These are phyloP conservation scores for Fragum whitleyi DNA, from an alignment of 2,888 invertebrate species.

Conservation along the genomic window DNA sequence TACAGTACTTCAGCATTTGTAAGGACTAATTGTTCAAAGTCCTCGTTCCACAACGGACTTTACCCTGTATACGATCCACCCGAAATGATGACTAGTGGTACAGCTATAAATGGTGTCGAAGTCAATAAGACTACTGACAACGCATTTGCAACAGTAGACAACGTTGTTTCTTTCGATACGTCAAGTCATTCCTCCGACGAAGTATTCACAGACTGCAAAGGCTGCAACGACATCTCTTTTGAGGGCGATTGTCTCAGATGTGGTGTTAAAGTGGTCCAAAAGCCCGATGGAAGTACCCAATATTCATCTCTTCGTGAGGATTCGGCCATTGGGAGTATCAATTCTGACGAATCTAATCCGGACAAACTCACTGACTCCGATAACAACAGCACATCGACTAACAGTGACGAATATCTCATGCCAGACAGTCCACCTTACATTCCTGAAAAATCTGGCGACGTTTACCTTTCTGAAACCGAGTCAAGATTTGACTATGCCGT, in stretches of 20 bases:
- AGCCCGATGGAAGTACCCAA: constrained; percentile 14
- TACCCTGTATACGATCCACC: constrained; percentile 27
- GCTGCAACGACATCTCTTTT: not conserved
- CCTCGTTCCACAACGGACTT: constrained; percentile 51
- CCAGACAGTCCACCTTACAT: constrained; percentile 41
- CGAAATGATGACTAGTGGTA: not conserved
- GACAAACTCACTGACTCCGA: constrained; percentile 19
- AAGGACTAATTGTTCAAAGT: constrained; percentile 12
- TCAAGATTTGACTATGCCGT: not conserved
- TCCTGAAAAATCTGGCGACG: not conserved
- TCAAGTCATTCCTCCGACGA: constrained; percentile 44
- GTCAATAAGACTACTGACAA: not conserved
- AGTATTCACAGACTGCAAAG: constrained; percentile 48
- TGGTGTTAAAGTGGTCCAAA: constrained; percentile 19
- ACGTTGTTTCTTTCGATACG: not conserved
- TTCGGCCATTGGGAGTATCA: constrained; percentile 56
- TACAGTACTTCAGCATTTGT: constrained; percentile 23
- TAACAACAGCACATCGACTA: constrained; percentile 19
- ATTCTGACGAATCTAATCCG: constrained; percentile 53
- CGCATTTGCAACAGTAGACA: not conserved
- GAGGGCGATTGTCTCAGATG: constrained; percentile 32
- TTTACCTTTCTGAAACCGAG: not conserved
- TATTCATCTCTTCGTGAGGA: constrained; percentile 39
- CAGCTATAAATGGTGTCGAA: no score
- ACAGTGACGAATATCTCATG: constrained; percentile 49